Conservation (phyloP, 2,797 vertebrate genomes). For the Pangasius krempfi region DNA sequence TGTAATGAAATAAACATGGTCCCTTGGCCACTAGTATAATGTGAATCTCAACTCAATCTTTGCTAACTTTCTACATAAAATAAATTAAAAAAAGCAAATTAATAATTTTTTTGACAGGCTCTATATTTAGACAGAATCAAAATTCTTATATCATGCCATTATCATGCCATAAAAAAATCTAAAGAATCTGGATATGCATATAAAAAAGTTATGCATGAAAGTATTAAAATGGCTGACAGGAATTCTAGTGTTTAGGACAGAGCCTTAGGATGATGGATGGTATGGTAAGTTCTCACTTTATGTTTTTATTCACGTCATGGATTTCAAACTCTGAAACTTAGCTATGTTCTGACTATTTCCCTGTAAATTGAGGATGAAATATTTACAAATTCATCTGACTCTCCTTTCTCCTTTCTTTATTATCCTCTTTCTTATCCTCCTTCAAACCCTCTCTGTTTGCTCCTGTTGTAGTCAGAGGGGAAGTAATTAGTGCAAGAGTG, state of each 20-base stretch:
- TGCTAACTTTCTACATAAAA: too few species aligned
- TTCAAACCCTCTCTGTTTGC: background rate
- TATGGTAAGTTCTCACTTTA: background rate
- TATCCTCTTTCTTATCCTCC: background rate
- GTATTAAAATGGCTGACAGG: background rate
- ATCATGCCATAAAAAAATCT: background rate
- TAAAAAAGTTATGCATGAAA: background rate
- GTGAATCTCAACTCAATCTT: too few species aligned
- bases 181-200: background rate
- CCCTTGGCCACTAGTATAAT: background rate
- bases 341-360: background rate
- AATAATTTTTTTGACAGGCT: too few species aligned
- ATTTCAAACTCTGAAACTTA: too few species aligned
- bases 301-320: background rate
- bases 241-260: background rate
- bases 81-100: too few species aligned
- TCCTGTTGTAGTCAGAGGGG: constrained; percentile 29
- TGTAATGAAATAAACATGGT: background rate
- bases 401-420: background rate
- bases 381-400: background rate
- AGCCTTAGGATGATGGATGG: too few species aligned
- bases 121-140: background rate
- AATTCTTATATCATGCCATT: background rate
- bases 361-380: background rate
- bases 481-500: constrained; percentile 27